phyloP scores from a whole-genome alignment of 2,888 invertebrate species.

The Nephrotoma flavescens region DNA sequence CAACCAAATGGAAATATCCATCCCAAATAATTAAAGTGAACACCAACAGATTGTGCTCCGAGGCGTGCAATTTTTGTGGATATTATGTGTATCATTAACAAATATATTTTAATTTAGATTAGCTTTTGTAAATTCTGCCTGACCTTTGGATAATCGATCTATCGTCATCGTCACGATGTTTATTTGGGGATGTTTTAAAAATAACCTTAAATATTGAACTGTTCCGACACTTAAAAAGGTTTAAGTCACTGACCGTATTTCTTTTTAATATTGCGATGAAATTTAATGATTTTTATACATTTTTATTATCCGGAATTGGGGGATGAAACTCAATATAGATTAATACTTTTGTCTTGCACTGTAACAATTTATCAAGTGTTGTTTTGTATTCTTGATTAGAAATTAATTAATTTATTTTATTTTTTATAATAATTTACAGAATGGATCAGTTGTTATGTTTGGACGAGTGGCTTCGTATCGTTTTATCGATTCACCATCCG shows the following conservation, averaged over 20 bases:
- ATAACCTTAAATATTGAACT: neutral
- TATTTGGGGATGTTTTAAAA: neutral
- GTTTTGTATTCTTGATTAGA: neutral
- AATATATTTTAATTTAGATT: neutral
- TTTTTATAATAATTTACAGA: constrained; percentile 30
- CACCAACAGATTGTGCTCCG: neutral
- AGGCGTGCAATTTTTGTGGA: neutral
- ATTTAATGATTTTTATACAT: neutral
- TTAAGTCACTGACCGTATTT: no score
- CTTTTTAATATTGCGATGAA: neutral
- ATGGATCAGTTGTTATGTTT: constrained; percentile 73
- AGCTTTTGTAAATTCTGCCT: neutral
- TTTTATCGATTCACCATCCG: constrained; percentile 70
- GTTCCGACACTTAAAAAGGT: neutral
- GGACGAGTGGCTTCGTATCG: constrained; percentile 75
- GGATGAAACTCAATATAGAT: neutral
- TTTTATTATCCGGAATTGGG: neutral
- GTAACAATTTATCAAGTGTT: neutral
- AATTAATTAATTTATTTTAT: neutral
- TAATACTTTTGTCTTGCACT: neutral
- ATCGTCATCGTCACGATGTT: neutral
- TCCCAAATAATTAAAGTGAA: neutral
- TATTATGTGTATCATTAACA: neutral
- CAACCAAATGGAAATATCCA: neutral
- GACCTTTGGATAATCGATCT: neutral